These are phyloP conservation scores for Siderastrea radians DNA, from an alignment of 92 coral and sea anemone genomes.

Conservation along the genomic window DNA sequence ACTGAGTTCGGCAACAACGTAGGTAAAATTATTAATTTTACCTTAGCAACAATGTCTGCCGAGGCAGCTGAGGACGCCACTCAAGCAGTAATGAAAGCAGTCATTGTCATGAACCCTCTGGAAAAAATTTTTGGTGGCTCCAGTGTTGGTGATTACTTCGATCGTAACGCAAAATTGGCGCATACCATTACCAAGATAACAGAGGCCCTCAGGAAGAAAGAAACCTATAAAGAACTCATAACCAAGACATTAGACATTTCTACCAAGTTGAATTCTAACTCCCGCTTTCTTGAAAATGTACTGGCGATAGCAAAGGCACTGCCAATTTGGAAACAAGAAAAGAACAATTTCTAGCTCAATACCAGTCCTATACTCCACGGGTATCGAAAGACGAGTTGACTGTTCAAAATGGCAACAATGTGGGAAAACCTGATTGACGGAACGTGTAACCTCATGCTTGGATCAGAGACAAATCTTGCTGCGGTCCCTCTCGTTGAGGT, in stretches of 20 bases:
- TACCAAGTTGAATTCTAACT: conserved; percentile 12
- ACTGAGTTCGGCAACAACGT: conserved; percentile 13
- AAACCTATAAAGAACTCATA: conserved; percentile 2
- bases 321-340: conserved; percentile 27
- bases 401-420: conserved; percentile 4
- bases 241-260: conserved; percentile 8
- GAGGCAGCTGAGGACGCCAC: conserved; percentile 41
- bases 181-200: not conserved
- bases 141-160: conserved; percentile 13
- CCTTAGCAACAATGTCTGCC: conserved; percentile 26
- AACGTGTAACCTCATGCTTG: conserved; percentile 16
- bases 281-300: conserved; percentile 20
- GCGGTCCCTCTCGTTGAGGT: not conserved
- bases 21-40: not conserved
- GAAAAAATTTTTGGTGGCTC: conserved; percentile 39
- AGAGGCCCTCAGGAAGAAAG: not conserved
- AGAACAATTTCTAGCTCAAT: conserved; percentile 26
- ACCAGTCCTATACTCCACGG: conserved; percentile 30
- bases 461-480: conserved; percentile 1
- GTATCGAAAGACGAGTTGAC: conserved; percentile 44
- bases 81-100: conserved; percentile 7
- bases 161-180: conserved; percentile 29
- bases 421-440: conserved; percentile 33
- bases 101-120: conserved; percentile 36
- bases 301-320: not conserved